Base-by-base conservation (phyloP, 2,888 invertebrate genomes). In the Erebia epiphron region DNA sequence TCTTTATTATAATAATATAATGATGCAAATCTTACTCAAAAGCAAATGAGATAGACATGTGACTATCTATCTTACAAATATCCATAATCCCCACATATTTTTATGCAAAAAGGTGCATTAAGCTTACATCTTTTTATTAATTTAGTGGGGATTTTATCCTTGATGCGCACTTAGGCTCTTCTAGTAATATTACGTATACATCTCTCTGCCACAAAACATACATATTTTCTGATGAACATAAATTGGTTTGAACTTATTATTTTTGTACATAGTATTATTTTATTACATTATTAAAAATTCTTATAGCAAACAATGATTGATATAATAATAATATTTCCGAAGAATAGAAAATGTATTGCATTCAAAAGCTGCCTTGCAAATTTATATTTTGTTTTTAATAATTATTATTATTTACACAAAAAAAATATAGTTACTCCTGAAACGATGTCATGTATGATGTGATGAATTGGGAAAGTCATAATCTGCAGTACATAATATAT, bases 401-500 rank as follows among this genome's bases (percentile, higher is more conserved):
- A 35, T 35, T 7, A 35, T 35, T 7, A 35, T 35, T 26, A 26
- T 3, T 35, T 7, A 35, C 7, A 35, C 35, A 35, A 35, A 7
- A 35, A 35, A 7, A 35, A 35, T 35, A 26, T 35, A 35, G 3
- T 2, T 35, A 35, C 5, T 35, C 7, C 35, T 35, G 35, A 7
- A 35, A 35, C 35, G 35, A 35, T 35, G 7, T 35, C 35, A n/a
- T n/a, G n/a, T n/a, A n/a, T n/a, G n/a, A n/a, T n/a, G n/a, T n/a
- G n/a, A n/a, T n/a, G 3, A 60, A 46, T 46, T 54, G 46, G 46
- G 43, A 65, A 65, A 56, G 18, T 46, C 26, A 26, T 54, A 54
- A 52, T 62, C 50, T 72, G 66, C 58, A 68, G 18, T 69, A 63
- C 13, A 60, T n/a, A n/a, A n/a, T n/a, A n/a, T n/a, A n/a, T 67